Base-by-base conservation (phyloP, 2,113 vertebrate genomes). In the Ciconia maguari region DNA sequence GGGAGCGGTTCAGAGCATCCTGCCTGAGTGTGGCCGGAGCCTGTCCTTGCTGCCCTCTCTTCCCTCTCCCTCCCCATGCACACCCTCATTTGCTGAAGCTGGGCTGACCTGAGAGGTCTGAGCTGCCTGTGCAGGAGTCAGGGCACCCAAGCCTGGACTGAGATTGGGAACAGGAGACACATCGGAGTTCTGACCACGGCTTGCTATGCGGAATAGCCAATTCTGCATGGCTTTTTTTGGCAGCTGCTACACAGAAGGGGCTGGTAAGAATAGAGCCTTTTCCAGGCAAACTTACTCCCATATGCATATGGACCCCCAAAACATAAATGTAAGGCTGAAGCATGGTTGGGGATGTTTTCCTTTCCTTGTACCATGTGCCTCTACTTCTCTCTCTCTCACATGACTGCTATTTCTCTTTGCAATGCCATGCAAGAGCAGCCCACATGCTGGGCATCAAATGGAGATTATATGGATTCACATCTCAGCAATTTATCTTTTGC, bases 401-500 rank as follows among this genome's bases (percentile, higher is more conserved):
- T 75, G 74, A 44, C n/a, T 87, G 38, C 29, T 86, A 29, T 74
- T 96, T 85, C 64, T 80, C 61, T 91, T 89, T 81, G 60, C 70
- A 92, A 34, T 65, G 36, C 44, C 30, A 42, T 46, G 42, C 52
- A 90, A 95, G 58, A 91, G 32, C 41, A 85, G 44, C 58, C 52
- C 77, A 78, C 70, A 82, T 61, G 34, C 88, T 91, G 76, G 54
- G 87, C 51, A 83, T 93, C 76, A 80, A 93, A 89, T 85, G 82
- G 68, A 94, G 48, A 94, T 95, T 72, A 93, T 89, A 84, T 6
- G 13, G 83, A 87, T 89, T 87, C 71, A 76, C 36, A 76, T 79
- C 57, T 79, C 64, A 49, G 57, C 46, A 91, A 91, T 97, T 90
- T 94, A 68, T 89, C 77, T 90, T 95, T 86, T 64, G 21, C 61